Base-by-base conservation (phyloP, 2,113 vertebrate species). In the Heterotilapia buettikoferi region DNA sequence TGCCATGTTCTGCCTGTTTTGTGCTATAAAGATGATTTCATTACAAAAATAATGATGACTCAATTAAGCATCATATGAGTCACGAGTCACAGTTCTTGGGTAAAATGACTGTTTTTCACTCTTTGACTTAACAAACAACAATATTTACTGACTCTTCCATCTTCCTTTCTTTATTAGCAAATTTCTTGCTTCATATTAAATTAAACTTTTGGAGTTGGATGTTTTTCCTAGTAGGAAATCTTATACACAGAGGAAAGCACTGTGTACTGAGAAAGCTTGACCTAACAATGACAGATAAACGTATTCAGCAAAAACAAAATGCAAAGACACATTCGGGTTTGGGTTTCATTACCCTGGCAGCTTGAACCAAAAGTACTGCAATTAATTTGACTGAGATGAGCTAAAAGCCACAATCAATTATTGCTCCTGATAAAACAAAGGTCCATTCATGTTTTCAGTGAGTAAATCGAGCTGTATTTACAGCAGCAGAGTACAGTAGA, bases 401-500 rank as follows among this genome's bases (percentile, higher is more conserved):
- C 52, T 88, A 68, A 84, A 89, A 79, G 78, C 87, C 81, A 21
- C 31, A 61, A 76, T 66, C 9, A 36, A 63, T 66, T 43, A 53
- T 10, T 63, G 59, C 18, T 54, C 10, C 29, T 33, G 54, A 56
- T 52, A 33, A 85, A 84, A 91, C 83, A 89, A 86, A 79, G 45
- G 63, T 84, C 85, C 54, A 81, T 71, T 79, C 45, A 26, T 80
- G 85, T 80, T 83, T 79, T 86, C 53, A 36, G 85, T 90, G 82
- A 91, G 84, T 68, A 38, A 91, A 85, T 86, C 43, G 52, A 83
- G 31, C 63, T 31, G 83, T 80, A 45, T 88, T 91, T 57, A 87
- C 78, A 73, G 87, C 57, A 50, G 79, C 80, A 79, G 87, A 38
- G 87, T 76, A 59, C 86, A 93, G 84, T 82, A 76, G 85, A 92